Conservation (phyloP, 2,888 invertebrate species). For the Copidosoma aretas region DNA sequence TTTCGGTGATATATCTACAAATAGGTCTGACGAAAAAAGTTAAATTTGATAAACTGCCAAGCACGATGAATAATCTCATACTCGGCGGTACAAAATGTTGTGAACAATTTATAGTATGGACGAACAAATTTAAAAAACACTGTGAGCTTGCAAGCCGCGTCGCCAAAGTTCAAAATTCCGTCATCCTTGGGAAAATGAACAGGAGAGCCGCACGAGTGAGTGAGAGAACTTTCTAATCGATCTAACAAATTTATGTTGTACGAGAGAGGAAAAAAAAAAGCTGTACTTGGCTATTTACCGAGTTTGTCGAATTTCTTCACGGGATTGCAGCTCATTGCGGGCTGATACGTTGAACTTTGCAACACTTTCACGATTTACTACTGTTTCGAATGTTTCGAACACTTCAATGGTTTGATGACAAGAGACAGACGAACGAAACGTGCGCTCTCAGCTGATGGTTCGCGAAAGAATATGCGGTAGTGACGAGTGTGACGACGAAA, state of each 20-base stretch:
- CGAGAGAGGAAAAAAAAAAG: too few relatives aligned
- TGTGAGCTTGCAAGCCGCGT: too few relatives aligned
- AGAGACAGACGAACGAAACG: background rate
- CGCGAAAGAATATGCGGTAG: background rate
- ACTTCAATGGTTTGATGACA: too few relatives aligned
- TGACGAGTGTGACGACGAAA: background rate
- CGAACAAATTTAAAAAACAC: too few relatives aligned
- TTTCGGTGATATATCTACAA: background rate
- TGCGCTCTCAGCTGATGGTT: background rate
- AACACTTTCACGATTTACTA: too few relatives aligned
- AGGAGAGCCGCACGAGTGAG: too few relatives aligned
- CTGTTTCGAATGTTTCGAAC: background rate
- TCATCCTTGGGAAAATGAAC: too few relatives aligned
- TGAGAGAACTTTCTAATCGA: too few relatives aligned
- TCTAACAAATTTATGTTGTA: too few relatives aligned
- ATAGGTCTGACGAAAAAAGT: background rate
- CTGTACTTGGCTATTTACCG: conserved; percentile 34
- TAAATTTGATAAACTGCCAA: conserved; percentile 6
- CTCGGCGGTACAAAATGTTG: too few relatives aligned
- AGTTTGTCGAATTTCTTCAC: conserved; percentile 40
- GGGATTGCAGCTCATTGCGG: conserved; percentile 38
- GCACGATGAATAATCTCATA: background rate
- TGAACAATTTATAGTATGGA: too few relatives aligned
- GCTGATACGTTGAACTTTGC: background rate
- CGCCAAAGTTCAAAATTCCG: too few relatives aligned